Conservation (phyloP, 2,113 vertebrate genomes). For the Mastomys natalensis region DNA sequence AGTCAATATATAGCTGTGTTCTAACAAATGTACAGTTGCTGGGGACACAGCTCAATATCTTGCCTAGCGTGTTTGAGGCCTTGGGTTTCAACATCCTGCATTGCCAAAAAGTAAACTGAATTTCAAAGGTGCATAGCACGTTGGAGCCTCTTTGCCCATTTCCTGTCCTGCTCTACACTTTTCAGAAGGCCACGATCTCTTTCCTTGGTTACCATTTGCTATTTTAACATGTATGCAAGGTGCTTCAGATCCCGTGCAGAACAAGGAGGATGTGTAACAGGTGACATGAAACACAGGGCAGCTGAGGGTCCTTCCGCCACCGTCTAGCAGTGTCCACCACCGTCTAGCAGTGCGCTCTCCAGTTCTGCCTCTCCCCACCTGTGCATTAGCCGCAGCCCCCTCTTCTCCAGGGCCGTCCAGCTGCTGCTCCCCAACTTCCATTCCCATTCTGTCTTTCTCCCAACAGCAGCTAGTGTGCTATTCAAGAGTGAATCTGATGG, state of each 20-base stretch:
- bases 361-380: neutral
- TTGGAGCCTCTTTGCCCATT: neutral
- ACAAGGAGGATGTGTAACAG: neutral
- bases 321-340: neutral
- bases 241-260: slow-evolving; percentile 13
- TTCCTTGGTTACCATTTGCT: neutral
- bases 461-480: neutral
- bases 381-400: neutral
- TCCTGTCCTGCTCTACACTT: neutral
- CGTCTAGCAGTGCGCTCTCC: neutral
- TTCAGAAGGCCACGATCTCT: neutral
- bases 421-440: neutral
- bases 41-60: neutral
- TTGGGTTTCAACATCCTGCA: neutral
- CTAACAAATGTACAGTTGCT: neutral
- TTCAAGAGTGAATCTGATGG: neutral
- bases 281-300: neutral
- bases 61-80: neutral
- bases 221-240: neutral
- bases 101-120: neutral
- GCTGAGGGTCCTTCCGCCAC: neutral
- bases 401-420: neutral
- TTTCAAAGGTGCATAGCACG: neutral
- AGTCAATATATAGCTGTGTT: slow-evolving; percentile 16
- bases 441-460: neutral